Evolutionary conservation across 2,888 invertebrate genomes (phyloP), one percentile per base, ranked within the genome.

Genomic region (Antheraea assamensis): DNA sequence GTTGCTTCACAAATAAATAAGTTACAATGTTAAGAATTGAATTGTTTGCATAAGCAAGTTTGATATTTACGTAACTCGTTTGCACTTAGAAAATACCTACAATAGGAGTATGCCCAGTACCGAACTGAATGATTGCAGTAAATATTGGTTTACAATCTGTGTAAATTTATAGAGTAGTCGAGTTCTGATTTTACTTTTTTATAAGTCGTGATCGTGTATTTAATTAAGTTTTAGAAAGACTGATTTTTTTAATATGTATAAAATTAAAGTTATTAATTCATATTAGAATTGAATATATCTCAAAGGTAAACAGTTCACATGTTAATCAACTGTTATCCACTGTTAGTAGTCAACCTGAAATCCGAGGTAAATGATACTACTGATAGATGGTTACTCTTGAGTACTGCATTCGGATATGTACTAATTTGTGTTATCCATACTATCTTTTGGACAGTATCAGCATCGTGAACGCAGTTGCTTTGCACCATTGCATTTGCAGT

Each of bases 1-100:
- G 68, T 52, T 47, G 58, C 74, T 66, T 66, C 30, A 35, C 13
- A n/a, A 66, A 31, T 31, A 66, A 35, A 35, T 68, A 35, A 35
- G 35, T n/a, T 68, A 68, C 21, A 68, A 68, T 68, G 68, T 68
- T 68, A 68, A 68, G 68, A 68, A 68, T 68, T 68, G 68, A 68
- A 68, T 35, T n/a, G 68, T 68, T n/a, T 68, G 35, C n/a, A 7
- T 21, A 35, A 68, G 68, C 35, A 35, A n/a, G 35, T n/a, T 35
- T 68, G 68, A 68, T 68, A 68, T 68, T 68, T 35, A 68, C 68
- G 17, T 68, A 68, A 68, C 35, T n/a, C 35, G 35, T 68, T 68
- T 21, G n/a, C 35, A 68, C 68, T 35, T 68, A 64, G 30, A 66
- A 66, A 31, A 31, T 66, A 31, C 30, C 19, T 66, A 68, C 68